Base-by-base conservation (phyloP, 2,113 vertebrate species). In the Neolamprologus sp. region DNA sequence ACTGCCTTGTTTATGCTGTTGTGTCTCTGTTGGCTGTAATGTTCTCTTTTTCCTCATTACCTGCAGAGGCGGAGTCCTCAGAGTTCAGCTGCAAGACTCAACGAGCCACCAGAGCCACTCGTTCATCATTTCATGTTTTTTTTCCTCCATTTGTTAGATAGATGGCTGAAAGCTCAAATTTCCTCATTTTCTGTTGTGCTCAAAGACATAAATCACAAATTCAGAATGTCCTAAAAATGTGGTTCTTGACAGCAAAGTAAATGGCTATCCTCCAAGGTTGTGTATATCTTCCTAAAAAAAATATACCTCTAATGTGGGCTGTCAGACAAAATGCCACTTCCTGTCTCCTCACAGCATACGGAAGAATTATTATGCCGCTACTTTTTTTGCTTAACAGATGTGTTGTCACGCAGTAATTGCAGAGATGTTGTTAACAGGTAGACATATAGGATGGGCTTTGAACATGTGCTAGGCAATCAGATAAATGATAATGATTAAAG, bases 181-280 rank as follows among this genome's bases (percentile, higher is more conserved):
- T 85, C 35, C 71, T 88, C 42, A 65, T 88, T 86, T 85, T 87
- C 75, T 51, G 53, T 84, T 65, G 17, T 60, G 47, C 80, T 81
- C 80, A 63, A 82, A 86, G 82, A 63, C 86, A 91, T 88, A 90
- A 83, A 90, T 88, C 90, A 90, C 37, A 80, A 60, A 81, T 84
- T 80, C 82, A 73, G 75, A 87, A 85, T 33, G 47, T 81, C 68
- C 58, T 33, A 19, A 83, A 87, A 71, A 58, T 45, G 8, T 33
- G 23, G 9, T 7, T 80, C 9, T 16, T 85, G 87, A 85, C 87
- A 87, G 80, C 42, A 75, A 85, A 81, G 73, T 85, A 85, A 90
- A 89, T 83, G 60, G 10, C 14, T 49, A 26, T 86, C 35, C 23
- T 81, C 65, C n/a, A 13, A 17, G 45, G 6, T 51, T 81, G 16